A percentile compares a stretch with the other conserved stretches of the same genome.
Conservation (phyloP, 2,888 invertebrate genomes). For the Philaethria dido region DNA sequence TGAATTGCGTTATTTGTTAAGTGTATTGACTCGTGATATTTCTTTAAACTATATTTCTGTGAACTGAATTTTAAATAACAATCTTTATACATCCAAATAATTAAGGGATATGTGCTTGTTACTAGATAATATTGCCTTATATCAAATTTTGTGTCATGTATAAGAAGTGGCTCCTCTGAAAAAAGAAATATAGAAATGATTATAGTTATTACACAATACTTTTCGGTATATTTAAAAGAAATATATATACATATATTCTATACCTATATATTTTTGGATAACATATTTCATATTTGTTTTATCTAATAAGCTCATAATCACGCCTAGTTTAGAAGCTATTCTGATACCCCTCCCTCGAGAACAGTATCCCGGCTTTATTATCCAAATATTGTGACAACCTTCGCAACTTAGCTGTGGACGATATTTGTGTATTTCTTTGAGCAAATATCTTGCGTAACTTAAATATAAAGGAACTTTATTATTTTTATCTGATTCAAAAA, state of each 20-base stretch:
- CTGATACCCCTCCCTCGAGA: conserved; percentile 93
- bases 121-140: conserved; percentile 95
- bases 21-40: conserved; percentile 93
- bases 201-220: too few species aligned
- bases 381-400: conserved; percentile 94
- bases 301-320: conserved; percentile 86
- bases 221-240: background rate
- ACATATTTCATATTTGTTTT: conserved; percentile 87
- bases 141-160: conserved; percentile 95
- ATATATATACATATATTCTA: background rate
- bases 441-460: conserved; percentile 78
- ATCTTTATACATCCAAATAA: conserved; percentile 93
- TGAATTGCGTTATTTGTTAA: conserved; percentile 95
- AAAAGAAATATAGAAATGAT: conserved; percentile 9
- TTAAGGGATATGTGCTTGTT: conserved; percentile 89
- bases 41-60: conserved; percentile 89
- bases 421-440: conserved; percentile 83
- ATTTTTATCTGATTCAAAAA: conserved; percentile 71
- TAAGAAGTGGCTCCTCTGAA: conserved; percentile 90
- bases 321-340: conserved; percentile 89
- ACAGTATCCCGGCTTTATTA: conserved; percentile 93
- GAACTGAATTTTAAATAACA: conserved; percentile 95
- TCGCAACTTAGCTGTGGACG: conserved; percentile 88
- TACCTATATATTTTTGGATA: conserved; percentile 96
- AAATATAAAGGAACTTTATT: conserved; percentile 65